Evolutionary conservation across 2,888 invertebrate genomes (phyloP).

Genomic region (Gisinianus flammeolus): DNA sequence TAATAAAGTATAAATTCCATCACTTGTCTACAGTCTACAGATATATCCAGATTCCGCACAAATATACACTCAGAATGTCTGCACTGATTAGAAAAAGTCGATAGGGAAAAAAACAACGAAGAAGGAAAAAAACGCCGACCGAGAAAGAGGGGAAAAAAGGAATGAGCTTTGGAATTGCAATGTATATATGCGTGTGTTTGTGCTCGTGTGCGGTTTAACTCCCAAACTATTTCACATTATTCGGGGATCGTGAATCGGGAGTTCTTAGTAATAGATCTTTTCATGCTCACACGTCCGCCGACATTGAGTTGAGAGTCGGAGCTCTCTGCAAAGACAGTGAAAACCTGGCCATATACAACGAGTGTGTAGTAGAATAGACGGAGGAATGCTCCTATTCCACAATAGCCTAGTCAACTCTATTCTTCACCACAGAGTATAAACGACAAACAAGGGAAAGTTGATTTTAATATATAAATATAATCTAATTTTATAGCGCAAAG

Average conservation of each 20-base stretch:
- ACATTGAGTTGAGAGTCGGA: neutral
- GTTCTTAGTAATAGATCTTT: conserved; percentile 26
- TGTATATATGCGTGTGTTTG: neutral
- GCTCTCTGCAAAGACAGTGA: neutral
- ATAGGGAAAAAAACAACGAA: neutral
- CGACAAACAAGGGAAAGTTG: too few species aligned
- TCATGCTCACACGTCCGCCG: neutral
- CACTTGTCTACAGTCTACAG: too few species aligned
- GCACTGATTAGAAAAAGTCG: too few species aligned
- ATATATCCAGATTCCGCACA: too few species aligned
- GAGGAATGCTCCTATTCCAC: too few species aligned
- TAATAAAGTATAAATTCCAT: too few species aligned
- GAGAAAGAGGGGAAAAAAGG: neutral
- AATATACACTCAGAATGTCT: too few species aligned
- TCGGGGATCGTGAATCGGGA: neutral
- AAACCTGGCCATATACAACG: too few species aligned
- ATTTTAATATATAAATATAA: too few species aligned
- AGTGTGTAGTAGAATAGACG: neutral
- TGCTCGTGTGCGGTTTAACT: neutral
- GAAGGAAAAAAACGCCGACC: neutral
- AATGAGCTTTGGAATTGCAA: neutral
- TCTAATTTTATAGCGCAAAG: too few species aligned
- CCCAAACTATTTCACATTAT: conserved; percentile 5
- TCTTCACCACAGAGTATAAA: too few species aligned
- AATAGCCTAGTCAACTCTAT: too few species aligned